phyloP scores from a whole-genome alignment of 2,888 invertebrate genomes.

The Lasioglossum pauxillum region DNA sequence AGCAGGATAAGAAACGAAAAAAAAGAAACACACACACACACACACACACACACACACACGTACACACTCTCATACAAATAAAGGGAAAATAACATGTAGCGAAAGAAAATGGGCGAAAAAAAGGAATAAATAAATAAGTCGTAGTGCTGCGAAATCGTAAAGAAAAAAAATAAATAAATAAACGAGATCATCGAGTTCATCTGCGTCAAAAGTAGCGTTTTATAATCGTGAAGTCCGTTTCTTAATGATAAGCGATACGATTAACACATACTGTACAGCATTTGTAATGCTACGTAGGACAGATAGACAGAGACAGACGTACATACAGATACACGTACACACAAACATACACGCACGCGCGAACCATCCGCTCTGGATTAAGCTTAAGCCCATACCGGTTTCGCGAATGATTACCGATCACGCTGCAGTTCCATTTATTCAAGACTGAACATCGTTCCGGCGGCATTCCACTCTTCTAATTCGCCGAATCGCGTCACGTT shows the following conservation, averaged over 20 bases:
- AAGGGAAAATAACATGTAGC: constrained; percentile 21
- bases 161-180: neutral
- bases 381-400: constrained; percentile 58
- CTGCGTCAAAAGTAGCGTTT: constrained; percentile 64
- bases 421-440: constrained; percentile 54
- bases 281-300: constrained; percentile 52
- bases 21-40: neutral
- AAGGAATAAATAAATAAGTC: constrained; percentile 3
- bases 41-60: neutral
- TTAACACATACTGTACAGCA: constrained; percentile 54
- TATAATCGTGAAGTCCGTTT: constrained; percentile 62
- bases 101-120: constrained; percentile 18
- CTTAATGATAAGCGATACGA: constrained; percentile 55
- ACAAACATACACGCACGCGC: neutral
- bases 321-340: neutral
- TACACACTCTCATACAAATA: neutral
- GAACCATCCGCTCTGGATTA: constrained; percentile 66
- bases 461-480: constrained; percentile 23
- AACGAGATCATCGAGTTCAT: constrained; percentile 58
- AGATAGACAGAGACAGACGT: neutral
- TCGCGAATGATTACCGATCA: constrained; percentile 30
- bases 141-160: constrained; percentile 53
- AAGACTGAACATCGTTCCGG: constrained; percentile 59
- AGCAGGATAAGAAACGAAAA: neutral
- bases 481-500: constrained; percentile 26